Conservation (phyloP, 2,888 invertebrate species). For the Strigamia transsilvanica region DNA sequence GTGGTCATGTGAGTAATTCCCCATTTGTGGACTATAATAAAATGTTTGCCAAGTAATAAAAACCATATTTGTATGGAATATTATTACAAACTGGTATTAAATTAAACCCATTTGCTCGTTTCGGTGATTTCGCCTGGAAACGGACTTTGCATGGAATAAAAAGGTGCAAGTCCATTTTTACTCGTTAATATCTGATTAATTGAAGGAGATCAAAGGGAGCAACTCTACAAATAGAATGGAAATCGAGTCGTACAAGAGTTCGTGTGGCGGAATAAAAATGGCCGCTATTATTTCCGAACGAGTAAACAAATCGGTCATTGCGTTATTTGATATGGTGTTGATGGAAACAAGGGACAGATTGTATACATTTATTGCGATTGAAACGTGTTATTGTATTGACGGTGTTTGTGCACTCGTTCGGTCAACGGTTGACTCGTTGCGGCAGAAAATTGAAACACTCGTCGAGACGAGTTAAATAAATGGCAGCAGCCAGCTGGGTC, state of each 20-base stretch:
- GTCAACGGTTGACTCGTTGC: too few species aligned
- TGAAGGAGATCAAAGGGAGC: neutral
- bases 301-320: too few species aligned
- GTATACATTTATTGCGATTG: neutral
- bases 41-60: constrained; percentile 13
- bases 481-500: neutral
- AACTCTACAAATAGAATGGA: too few species aligned
- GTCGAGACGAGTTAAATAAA: neutral
- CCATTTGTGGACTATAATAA: neutral
- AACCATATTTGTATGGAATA: constrained; percentile 20
- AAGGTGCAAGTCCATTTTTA: constrained; percentile 13
- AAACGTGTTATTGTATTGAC: neutral
- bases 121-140: neutral
- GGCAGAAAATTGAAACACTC: too few species aligned
- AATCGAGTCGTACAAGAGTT: too few species aligned
- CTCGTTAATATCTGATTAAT: neutral
- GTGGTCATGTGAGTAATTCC: too few species aligned
- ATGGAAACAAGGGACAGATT: too few species aligned
- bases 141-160: constrained; percentile 27
- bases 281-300: too few species aligned
- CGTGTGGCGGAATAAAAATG: too few species aligned
- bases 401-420: neutral
- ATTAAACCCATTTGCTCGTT: neutral
- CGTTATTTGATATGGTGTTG: too few species aligned
- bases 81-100: neutral